Base-by-base conservation (phyloP, 2,113 vertebrate genomes). In the Desmodus rotundus region DNA sequence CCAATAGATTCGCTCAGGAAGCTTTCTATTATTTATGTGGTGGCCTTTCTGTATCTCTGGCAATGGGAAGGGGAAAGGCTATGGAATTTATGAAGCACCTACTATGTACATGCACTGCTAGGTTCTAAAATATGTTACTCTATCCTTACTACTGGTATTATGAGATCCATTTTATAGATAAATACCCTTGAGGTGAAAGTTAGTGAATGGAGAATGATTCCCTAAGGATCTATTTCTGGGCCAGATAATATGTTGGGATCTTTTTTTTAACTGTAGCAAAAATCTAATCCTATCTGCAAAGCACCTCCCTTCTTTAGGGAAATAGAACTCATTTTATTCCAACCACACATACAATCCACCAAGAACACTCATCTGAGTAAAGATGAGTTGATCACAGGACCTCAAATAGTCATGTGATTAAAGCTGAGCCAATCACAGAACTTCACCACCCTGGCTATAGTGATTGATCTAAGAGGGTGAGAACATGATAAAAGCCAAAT, bases 1-100 rank as follows among this genome's bases (percentile, higher is more conserved):
- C 74, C 80, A 82, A 96, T 52, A 82, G 96, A 94, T 45, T 45
- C 50, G 72, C 97, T 98, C 65, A 38, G 92, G 56, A 86, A 78
- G 77, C 22, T 58, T 50, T 54, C 65, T 74, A 45, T 52, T 74
- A 45, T 95, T 96, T 8, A 0, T 56, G 33, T 56, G 80, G 84
- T 65, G 92, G 96, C 93, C 86, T 85, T 78, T 41, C 82, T 33
- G 17, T 87, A 92, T 92, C 96, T 95, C 92, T 61, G 68, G 83
- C 54, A 87, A 4, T 2, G 13, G 87, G 74, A 45, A 47, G 11
- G 6, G n/a, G 20, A 74, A 54, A 19, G 28, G 54, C 45, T 67
- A 78, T 84, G 45, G 12, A 45, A 76, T 47, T 43, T 12, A 33
- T 61, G 20, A 88, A 76, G 9, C 28, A 47, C 65, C 72, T 36